A percentile compares a stretch with the other conserved stretches of the same genome.
Conservation (phyloP, 2,888 invertebrate genomes). For the Catocala fraxini region DNA sequence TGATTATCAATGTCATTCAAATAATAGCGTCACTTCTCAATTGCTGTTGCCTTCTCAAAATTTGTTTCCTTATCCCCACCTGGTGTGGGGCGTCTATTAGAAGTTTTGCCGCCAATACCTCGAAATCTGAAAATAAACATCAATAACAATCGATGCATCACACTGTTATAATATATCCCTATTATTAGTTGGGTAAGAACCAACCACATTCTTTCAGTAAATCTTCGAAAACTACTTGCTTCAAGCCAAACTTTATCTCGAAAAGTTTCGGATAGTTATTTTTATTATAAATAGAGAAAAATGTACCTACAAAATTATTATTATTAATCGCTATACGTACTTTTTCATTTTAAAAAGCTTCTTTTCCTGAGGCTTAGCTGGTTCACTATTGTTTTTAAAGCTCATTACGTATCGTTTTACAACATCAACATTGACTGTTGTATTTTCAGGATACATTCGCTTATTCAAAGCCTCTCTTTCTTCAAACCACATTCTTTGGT, state of each 20-base stretch:
- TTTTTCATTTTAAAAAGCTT: conserved; percentile 83
- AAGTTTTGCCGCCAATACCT: conserved; percentile 66
- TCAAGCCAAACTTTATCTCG: too few relatives aligned
- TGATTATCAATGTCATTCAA: conserved; percentile 32
- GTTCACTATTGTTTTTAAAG: conserved; percentile 77
- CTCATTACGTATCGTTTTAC: conserved; percentile 80
- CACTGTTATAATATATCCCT: neutral
- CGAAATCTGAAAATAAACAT: conserved; percentile 68
- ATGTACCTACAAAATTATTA: too few relatives aligned
- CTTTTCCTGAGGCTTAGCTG: conserved; percentile 81
- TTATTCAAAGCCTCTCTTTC: conserved; percentile 86
- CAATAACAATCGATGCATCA: neutral
- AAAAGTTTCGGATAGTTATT: too few relatives aligned
- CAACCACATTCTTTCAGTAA: too few relatives aligned
- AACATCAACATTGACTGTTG: conserved; percentile 75
- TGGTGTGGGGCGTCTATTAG: conserved; percentile 58
- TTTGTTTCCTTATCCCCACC: conserved; percentile 71
- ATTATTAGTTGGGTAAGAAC: too few relatives aligned
- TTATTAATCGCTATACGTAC: conserved; percentile 52
- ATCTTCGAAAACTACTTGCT: too few relatives aligned
- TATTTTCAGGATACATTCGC: conserved; percentile 84
- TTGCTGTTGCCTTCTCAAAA: conserved; percentile 51
- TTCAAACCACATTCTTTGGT: conserved; percentile 87
- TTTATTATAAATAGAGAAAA: too few relatives aligned
- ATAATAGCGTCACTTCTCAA: too few relatives aligned